phyloP scores from a whole-genome alignment of 2,113 vertebrate genomes.

The Sminthopsis crassicaudata region DNA sequence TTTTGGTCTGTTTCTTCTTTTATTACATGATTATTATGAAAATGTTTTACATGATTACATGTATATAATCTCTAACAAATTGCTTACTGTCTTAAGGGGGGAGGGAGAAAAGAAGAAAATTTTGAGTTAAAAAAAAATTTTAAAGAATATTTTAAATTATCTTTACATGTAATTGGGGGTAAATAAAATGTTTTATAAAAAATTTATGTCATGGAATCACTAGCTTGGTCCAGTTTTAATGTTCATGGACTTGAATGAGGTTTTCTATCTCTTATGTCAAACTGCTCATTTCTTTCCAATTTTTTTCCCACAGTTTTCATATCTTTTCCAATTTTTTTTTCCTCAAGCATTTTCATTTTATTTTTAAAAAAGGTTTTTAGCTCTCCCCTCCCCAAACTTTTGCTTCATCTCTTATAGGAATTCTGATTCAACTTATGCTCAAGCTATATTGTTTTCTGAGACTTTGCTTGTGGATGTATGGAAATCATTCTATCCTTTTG shows the following conservation, averaged over 20 bases:
- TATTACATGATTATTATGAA: too few species aligned
- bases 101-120: too few species aligned
- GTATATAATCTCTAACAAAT: too few species aligned
- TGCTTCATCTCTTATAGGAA: neutral
- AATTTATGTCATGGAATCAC: too few species aligned
- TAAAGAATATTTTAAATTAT: too few species aligned
- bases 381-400: neutral
- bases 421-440: neutral
- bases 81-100: too few species aligned
- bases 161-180: too few species aligned
- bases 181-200: too few species aligned
- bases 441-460: neutral
- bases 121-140: too few species aligned
- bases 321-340: neutral
- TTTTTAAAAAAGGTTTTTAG: neutral
- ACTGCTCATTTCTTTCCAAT: neutral
- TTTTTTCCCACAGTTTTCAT: neutral
- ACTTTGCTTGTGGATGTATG: neutral
- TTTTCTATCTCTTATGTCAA: neutral
- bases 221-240: too few species aligned
- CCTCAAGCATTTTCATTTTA: neutral
- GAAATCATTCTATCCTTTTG: neutral
- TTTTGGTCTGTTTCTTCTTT: too few species aligned
- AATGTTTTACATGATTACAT: too few species aligned
- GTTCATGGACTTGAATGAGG: neutral